Percentiles rank a stretch among this genome's conserved stretches.
Conservation (phyloP, 2,113 vertebrate genomes). For the Sinocyclocheilus grahami region DNA sequence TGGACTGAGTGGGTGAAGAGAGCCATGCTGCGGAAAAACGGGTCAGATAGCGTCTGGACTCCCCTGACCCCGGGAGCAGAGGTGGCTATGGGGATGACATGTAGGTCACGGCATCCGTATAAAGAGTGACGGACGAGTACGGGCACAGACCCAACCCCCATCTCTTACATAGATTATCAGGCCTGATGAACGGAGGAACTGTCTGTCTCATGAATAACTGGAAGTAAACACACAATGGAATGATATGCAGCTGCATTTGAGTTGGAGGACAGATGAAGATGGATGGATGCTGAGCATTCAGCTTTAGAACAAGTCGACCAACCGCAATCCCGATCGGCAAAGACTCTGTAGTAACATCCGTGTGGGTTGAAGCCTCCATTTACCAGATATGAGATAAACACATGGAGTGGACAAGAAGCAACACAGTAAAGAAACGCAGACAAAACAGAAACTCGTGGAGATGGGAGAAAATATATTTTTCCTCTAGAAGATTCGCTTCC, state of each 20-base stretch:
- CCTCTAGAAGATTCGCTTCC: not conserved
- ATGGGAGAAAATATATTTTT: conserved; percentile 33
- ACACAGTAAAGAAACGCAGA: too few species aligned
- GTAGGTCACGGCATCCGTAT: not conserved
- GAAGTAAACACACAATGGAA: conserved; percentile 6
- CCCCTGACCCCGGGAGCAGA: not conserved
- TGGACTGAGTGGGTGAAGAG: not conserved
- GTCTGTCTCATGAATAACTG: conserved; percentile 19
- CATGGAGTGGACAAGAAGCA: conserved; percentile 4
- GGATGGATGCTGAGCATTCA: not conserved
- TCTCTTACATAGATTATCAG: not conserved
- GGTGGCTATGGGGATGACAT: not conserved
- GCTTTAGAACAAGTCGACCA: not conserved
- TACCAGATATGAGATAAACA: conserved; percentile 34
- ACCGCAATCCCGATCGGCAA: not conserved
- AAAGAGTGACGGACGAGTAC: not conserved
- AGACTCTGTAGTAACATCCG: not conserved
- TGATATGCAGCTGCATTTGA: conserved; percentile 20
- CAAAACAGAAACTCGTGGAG: conserved; percentile 6
- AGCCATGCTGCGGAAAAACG: not conserved
- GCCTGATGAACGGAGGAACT: conserved; percentile 32
- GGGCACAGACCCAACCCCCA: not conserved
- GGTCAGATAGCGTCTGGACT: not conserved
- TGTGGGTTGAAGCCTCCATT: conserved; percentile 9
- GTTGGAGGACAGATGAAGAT: not conserved